phyloP scores from a whole-genome alignment of 2,797 vertebrate genomes.

The Kryptopterus vitreolus region DNA sequence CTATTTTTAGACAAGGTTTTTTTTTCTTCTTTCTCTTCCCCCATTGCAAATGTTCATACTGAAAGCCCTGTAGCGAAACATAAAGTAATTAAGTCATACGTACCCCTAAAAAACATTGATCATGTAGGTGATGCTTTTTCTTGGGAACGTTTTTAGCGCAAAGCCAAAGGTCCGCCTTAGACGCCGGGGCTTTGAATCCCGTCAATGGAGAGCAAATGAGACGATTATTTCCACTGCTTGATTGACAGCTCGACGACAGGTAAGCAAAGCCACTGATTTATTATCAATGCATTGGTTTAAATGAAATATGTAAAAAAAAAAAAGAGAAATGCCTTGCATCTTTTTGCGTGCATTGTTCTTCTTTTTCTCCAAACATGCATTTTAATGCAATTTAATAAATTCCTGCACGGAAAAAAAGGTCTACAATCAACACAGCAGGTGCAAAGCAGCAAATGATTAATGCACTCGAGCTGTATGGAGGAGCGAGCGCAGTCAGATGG shows the following conservation, averaged over 20 bases:
- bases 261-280: conserved; percentile 49
- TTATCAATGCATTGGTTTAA: neutral
- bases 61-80: conserved; percentile 4
- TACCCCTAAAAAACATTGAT: neutral
- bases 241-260: conserved; percentile 76
- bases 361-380: neutral
- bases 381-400: neutral
- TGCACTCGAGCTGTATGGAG: conserved; percentile 10
- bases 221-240: conserved; percentile 69
- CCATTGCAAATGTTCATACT: neutral
- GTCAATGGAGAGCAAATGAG: conserved; percentile 78
- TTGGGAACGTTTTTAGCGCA: conserved; percentile 54
- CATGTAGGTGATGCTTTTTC: conserved; percentile 55
- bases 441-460: conserved; percentile 23
- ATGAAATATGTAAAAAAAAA: neutral
- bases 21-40: neutral
- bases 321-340: neutral
- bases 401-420: neutral
- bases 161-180: conserved; percentile 68
- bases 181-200: conserved; percentile 62
- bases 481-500: neutral
- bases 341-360: neutral
- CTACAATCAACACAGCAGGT: conserved; percentile 28
- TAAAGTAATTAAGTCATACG: neutral
- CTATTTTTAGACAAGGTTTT: conserved; percentile 32